Conservation (phyloP, 2,888 invertebrate species). For the Elegia similella region DNA sequence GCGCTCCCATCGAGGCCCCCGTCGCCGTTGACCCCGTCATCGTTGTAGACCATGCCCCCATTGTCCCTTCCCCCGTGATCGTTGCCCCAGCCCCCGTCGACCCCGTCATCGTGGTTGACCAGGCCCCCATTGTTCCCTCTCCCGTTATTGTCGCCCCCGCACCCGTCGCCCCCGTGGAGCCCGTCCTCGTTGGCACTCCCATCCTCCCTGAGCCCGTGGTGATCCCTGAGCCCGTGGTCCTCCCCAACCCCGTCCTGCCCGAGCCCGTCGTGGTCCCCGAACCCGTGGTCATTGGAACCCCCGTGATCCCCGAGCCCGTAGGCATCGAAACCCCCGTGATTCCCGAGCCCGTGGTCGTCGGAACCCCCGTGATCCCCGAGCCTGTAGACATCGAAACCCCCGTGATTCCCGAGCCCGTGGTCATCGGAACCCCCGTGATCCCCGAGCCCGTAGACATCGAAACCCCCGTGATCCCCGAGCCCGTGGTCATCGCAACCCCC, state of each 20-base stretch:
- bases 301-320: no score
- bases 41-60: slow-evolving; percentile 22
- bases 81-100: neutral
- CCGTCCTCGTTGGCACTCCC: slow-evolving; percentile 20
- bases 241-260: no score
- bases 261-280: slow-evolving; percentile 21
- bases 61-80: neutral
- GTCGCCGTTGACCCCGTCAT: neutral
- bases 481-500: slow-evolving; percentile 10
- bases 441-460: slow-evolving; percentile 23
- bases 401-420: slow-evolving; percentile 21
- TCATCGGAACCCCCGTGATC: neutral
- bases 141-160: slow-evolving; percentile 24
- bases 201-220: slow-evolving; percentile 15
- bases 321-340: no score
- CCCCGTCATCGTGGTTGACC: slow-evolving; percentile 24
- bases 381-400: neutral
- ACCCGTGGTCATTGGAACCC: no score
- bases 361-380: slow-evolving; percentile 19
- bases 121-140: no score
- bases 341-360: no score
- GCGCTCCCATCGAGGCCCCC: neutral
- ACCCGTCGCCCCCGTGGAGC: slow-evolving; percentile 18
- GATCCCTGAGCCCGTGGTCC: neutral
- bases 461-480: slow-evolving; percentile 7